Percentiles rank a stretch among this genome's conserved stretches.
These are phyloP conservation scores for Toxonevra muliebris DNA, from an alignment of 2,888 invertebrate genomes.

Conservation along the genomic window DNA sequence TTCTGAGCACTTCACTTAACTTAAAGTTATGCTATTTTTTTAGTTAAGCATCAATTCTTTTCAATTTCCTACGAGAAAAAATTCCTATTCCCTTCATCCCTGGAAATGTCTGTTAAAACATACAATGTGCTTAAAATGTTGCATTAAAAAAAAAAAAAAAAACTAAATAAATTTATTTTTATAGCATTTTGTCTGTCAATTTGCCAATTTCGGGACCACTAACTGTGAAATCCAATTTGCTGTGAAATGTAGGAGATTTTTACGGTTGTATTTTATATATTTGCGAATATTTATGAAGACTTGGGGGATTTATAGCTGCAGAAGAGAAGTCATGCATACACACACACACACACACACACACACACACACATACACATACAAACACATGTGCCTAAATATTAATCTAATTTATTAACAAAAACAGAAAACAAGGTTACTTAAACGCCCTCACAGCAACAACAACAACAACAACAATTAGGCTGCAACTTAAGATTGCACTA, in stretches of 20 bases:
- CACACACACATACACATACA: background rate
- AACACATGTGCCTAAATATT: background rate
- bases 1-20: no score
- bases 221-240: constrained; percentile 46
- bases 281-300: no score
- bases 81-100: background rate
- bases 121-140: constrained; percentile 18
- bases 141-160: constrained; percentile 3
- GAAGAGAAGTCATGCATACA: background rate
- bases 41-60: background rate
- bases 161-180: constrained; percentile 23
- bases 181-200: background rate
- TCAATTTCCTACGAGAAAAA: background rate
- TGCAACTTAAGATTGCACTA: no score
- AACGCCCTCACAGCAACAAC: background rate
- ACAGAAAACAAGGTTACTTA: background rate
- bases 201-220: constrained; percentile 39
- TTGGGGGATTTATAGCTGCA: no score
- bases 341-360: background rate
- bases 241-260: background rate
- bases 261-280: background rate
- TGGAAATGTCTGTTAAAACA: background rate
- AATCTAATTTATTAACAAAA: constrained; percentile 17
- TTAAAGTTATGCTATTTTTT: no score
- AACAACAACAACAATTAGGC: background rate